Base-by-base conservation (phyloP, 2,888 invertebrate species). In the Cephus rjabovi region DNA sequence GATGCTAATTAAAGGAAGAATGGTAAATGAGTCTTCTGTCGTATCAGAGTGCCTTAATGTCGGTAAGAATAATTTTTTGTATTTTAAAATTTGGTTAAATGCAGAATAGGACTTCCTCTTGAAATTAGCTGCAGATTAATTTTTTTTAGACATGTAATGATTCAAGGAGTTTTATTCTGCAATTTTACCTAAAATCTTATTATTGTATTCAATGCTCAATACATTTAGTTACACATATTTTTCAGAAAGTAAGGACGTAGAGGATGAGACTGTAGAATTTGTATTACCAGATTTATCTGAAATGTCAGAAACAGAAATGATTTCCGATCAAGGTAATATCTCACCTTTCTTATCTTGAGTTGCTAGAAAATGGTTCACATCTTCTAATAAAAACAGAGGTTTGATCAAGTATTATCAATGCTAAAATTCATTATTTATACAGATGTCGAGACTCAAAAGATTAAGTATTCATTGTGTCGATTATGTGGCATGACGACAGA, bases 401-500 rank as follows among this genome's bases (percentile, higher is more conserved):
- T 23, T 1, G 56, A 56, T 56, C 23, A 6, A 56, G 56, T 23
- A 56, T 23, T 56, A 56, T 6, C 23, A 56, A 9, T 9, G 23
- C 2, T 56, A 56, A 15, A 56, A 56, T 56, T 23, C 23, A 56
- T 75, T 35, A 56, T 69, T 74, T 68, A 74, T 70, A 70, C 71
- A 75, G 77, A 40, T 77, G 12, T 37, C 0, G 75, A 40, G 3
- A 23, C 31, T 34, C 4, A n/a, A 34, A 31, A 9, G 40, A 1
- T 23, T 75, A 75, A 30, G 75, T 75, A 79, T 30, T 75, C 23
- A 56, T 15, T 77, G 69, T 86, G 86, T 76, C 84, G 85, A 78
- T 79, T 86, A 34, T 86, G 86, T 70, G 85, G 86, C 33, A 71
- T 70, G 37, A 80, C 78, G 56, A 71, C 79, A 34, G 68, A 69